Evolutionary conservation across 2,797 vertebrate genomes (phyloP).

Genomic region (Stomatorhinus walkeri): DNA sequence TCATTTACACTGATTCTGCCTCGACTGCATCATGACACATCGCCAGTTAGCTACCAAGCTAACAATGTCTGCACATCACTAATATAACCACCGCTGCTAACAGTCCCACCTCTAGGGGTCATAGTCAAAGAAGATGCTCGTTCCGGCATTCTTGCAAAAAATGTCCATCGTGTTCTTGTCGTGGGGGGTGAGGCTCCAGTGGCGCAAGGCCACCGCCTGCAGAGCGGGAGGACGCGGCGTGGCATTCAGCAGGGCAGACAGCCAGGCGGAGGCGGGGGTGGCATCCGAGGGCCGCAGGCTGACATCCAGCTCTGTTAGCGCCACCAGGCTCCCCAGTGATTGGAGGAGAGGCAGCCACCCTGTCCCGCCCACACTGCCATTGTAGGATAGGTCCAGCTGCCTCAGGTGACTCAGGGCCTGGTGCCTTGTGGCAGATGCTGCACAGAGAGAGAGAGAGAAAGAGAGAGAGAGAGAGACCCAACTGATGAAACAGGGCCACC

Average conservation of each 20-base stretch:
- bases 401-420: slow-evolving; percentile 60
- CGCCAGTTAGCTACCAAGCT: neutral
- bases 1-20: neutral
- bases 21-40: neutral
- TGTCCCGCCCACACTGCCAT: slow-evolving; percentile 51
- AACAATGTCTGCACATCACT: neutral
- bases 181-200: slow-evolving; percentile 55
- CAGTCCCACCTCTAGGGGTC: slow-evolving; percentile 29
- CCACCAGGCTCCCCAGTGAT: slow-evolving; percentile 49
- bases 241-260: slow-evolving; percentile 58
- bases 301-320: slow-evolving; percentile 68
- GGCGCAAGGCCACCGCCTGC: slow-evolving; percentile 60
- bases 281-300: slow-evolving; percentile 62
- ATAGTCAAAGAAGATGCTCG: slow-evolving; percentile 61
- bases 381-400: slow-evolving; percentile 75
- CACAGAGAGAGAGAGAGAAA: slow-evolving; percentile 31
- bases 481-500: neutral
- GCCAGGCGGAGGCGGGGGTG: slow-evolving; percentile 59
- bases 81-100: neutral
- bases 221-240: slow-evolving; percentile 58
- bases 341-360: slow-evolving; percentile 67
- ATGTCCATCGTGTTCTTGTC: slow-evolving; percentile 55
- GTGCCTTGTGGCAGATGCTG: slow-evolving; percentile 44
- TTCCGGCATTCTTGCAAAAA: slow-evolving; percentile 47
- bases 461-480: neutral